Evolutionary conservation across 2,797 vertebrate genomes (phyloP), one percentile per base, ranked within the genome.

Genomic region (Eulemur albifrons): DNA sequence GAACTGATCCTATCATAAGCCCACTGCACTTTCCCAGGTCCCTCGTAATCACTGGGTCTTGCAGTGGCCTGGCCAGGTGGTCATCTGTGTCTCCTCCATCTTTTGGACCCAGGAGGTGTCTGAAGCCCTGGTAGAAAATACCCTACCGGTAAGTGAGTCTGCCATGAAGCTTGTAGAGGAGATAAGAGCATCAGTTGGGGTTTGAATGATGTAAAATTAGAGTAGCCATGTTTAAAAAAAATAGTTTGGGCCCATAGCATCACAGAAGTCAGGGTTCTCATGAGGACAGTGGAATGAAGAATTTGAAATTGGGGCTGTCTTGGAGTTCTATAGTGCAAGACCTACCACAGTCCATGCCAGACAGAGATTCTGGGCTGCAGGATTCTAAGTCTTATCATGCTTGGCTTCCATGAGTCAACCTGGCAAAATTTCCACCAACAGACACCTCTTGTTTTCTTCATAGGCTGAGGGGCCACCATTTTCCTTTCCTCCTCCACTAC

Each of bases 21-120:
- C 27, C n/a, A 13, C 63, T 70, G n/a, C 0, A 3, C 83, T 77
- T 93, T 88, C 50, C 45, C 77, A 99, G 99, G 96, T 99, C 84
- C 99, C 99, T 83, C 98, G 99, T 70, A 99, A 99, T 72, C 95
- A 98, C 0, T 99, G 99, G 99, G 99, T 99, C 38, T 98, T 99
- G 96, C 98, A 99, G 97, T 99, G 99, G 99, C 99, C 99, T 45
- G 99, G 99, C 65, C 99, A 99, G 98, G 99, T 99, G n/a, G 99
- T 99, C 27, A 99, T 99, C 97, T 99, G 99, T 92, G 99, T 99
- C 67, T 99, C 99, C 32, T 99, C 99, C 94, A 99, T 99, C 96
- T 99, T 99, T 98, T 99, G 99, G 99, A 99, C 99, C 72, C 98
- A 98, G 91, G 99, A 99, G 98, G 99, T 99, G 18, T 99, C 99